Percentiles rank a stretch among this genome's conserved stretches.
Conservation (phyloP, 2,797 vertebrate genomes). For the Tapirus indicus region DNA sequence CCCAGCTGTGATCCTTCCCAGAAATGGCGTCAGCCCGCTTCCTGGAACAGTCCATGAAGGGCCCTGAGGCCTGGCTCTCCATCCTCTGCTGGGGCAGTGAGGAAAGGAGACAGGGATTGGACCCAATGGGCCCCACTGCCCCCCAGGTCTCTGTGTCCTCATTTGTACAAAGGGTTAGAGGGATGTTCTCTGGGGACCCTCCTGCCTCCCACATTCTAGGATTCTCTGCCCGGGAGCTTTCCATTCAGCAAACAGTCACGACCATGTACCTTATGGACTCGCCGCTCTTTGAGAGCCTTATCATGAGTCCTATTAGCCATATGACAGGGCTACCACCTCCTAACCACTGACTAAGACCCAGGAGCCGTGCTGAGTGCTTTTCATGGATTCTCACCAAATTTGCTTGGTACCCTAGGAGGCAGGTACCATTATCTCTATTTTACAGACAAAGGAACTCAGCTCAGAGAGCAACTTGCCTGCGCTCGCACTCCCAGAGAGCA, state of each 20-base stretch:
- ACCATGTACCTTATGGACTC: not conserved
- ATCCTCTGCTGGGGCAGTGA: not conserved
- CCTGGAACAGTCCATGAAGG: not conserved
- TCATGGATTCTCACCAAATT: not conserved
- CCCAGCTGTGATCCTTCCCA: not conserved
- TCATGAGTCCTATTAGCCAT: accelerated
- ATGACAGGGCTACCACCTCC: not conserved
- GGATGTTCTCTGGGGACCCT: not conserved
- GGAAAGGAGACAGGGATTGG: not conserved
- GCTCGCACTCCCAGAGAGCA: accelerated
- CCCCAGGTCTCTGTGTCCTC: not conserved
- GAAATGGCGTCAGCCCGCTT: not conserved
- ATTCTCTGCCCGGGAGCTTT: not conserved
- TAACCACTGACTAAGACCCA: not conserved
- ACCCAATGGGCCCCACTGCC: accelerated
- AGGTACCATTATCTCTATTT: not conserved
- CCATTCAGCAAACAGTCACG: not conserved
- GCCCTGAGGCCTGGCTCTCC: not conserved
- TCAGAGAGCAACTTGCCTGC: not conserved
- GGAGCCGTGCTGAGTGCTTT: not conserved
- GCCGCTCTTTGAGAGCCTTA: not conserved
- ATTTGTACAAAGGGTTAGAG: not conserved
- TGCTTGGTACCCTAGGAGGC: not conserved
- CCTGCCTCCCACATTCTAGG: not conserved
- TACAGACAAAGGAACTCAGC: not conserved